Evolutionary conservation across 2,113 vertebrate genomes (phyloP).

Genomic region (Pseudorectes ferrugineus): DNA sequence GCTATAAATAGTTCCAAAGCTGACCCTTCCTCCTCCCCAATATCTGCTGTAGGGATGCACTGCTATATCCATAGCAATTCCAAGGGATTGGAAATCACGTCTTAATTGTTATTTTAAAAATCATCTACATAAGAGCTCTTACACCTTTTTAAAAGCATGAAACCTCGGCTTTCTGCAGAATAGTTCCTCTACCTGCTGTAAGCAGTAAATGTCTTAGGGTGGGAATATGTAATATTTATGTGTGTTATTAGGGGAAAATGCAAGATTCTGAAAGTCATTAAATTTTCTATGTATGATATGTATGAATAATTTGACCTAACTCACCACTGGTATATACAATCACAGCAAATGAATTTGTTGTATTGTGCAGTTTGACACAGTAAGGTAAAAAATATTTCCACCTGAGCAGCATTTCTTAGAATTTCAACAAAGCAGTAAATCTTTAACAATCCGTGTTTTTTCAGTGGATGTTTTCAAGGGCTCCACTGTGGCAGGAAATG

Average conservation of each 20-base stretch:
- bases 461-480: background rate
- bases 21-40: background rate
- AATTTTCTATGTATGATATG: background rate
- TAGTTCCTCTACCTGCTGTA: background rate
- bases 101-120: slow-evolving; percentile 39
- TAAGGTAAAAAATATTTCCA: background rate
- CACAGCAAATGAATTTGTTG: background rate
- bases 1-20: background rate
- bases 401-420: background rate
- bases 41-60: background rate
- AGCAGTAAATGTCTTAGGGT: background rate
- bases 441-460: background rate
- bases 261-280: background rate
- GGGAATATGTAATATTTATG: background rate
- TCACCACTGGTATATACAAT: background rate
- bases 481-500: background rate
- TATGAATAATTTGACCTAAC: background rate
- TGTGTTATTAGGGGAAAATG: background rate
- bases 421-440: background rate
- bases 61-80: background rate
- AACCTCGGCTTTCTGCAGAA: background rate
- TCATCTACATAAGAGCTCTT: background rate
- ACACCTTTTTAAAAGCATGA: background rate
- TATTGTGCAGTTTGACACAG: background rate
- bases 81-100: background rate